Base-by-base conservation (phyloP, 53 echinoderm and acorn worm species). In the Antedon mediterranea region DNA sequence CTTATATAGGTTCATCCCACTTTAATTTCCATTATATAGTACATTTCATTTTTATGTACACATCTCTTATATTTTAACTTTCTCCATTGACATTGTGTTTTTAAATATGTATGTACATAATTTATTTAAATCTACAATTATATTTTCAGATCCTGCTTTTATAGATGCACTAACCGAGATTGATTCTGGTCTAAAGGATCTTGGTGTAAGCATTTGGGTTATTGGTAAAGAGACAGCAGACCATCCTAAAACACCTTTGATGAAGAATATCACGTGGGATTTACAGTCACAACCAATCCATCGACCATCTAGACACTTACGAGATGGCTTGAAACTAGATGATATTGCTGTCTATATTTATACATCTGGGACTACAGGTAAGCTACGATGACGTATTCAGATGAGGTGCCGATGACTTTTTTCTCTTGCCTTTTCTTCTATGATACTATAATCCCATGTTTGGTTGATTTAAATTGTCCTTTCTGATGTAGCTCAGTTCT, bases 361-460 rank as follows among this genome's bases (percentile, higher is more conserved):
- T 74, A 91, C 91, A 0, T 91, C 91, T 14, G 91, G 91, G 75
- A 91, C 91, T 32, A 91, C 91, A 77, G 91, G 91, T 91, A 79
- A n/a, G n/a, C n/a, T n/a, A n/a, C n/a, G n/a, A n/a, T n/a, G n/a
- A n/a, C n/a, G n/a, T n/a, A n/a, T n/a, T n/a, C n/a, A n/a, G n/a
- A n/a, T n/a, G n/a, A n/a, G n/a, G n/a, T n/a, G n/a, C n/a, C n/a
- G n/a, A n/a, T n/a, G n/a, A n/a, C n/a, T n/a, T n/a, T n/a, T n/a
- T n/a, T n/a, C n/a, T n/a, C n/a, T n/a, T n/a, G n/a, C n/a, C n/a
- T n/a, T n/a, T n/a, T n/a, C n/a, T n/a, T n/a, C n/a, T n/a, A n/a
- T n/a, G n/a, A n/a, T n/a, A n/a, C n/a, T n/a, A n/a, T n/a, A n/a
- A n/a, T n/a, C n/a, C n/a, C n/a, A n/a, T n/a, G n/a, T n/a, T n/a